These are phyloP conservation scores for Melanotus villosus DNA, from an alignment of 2,888 invertebrate genomes.

Conservation along the genomic window DNA sequence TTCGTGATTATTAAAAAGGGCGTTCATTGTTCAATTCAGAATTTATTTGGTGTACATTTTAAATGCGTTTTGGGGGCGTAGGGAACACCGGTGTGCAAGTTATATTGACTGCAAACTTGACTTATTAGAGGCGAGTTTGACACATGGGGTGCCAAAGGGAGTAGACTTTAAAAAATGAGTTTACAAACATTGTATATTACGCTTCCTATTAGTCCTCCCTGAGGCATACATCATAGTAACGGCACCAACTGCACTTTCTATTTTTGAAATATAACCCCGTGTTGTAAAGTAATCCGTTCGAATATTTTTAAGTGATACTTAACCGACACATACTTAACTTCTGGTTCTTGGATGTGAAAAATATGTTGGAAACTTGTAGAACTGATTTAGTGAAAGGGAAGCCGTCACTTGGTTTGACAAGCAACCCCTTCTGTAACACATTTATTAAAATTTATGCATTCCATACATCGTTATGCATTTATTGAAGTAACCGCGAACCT, in stretches of 20 bases:
- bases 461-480: conserved; percentile 16
- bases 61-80: conserved; percentile 12
- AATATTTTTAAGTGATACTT: conserved; percentile 33
- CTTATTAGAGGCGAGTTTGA: conserved; percentile 67
- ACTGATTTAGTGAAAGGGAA: conserved; percentile 36
- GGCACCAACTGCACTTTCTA: conserved; percentile 39
- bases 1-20: no score
- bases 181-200: conserved; percentile 61
- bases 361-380: conserved; percentile 35
- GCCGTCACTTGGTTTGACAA: conserved; percentile 32
- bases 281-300: conserved; percentile 27
- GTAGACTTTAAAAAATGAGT: conserved; percentile 65
- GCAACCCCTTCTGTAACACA: conserved; percentile 34
- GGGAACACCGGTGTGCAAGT: conserved; percentile 56
- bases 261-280: conserved; percentile 26
- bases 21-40: no score
- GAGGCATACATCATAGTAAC: conserved; percentile 39
- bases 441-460: conserved; percentile 27
- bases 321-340: conserved; percentile 29
- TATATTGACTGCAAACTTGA: conserved; percentile 62
- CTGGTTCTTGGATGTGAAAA: conserved; percentile 33
- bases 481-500: no score
- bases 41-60: background rate
- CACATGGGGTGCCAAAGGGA: conserved; percentile 66
- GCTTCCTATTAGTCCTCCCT: conserved; percentile 50